Evolutionary conservation across 2,888 invertebrate species (phyloP).

Genomic region (Adela reaumurella): DNA sequence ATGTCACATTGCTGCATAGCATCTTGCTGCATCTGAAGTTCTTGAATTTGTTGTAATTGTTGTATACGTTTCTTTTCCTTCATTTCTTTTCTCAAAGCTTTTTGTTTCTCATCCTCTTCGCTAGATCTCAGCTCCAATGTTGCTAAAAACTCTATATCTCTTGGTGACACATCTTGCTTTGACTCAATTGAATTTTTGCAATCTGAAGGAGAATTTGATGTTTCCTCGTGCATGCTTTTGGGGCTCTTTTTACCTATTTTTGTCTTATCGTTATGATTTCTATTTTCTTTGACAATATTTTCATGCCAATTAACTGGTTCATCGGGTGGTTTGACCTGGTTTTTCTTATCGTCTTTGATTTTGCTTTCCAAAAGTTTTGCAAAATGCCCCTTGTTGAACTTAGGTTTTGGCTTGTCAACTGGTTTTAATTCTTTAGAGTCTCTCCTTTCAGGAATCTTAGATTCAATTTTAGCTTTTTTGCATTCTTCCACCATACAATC

Average conservation of each 20-base stretch:
- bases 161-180: slow-evolving; percentile 30
- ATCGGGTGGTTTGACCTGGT: slow-evolving; percentile 45
- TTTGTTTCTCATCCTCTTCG: slow-evolving; percentile 58
- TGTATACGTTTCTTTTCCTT: slow-evolving; percentile 55
- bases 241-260: slow-evolving; percentile 27
- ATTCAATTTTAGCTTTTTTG: slow-evolving; percentile 60
- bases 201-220: slow-evolving; percentile 11
- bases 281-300: slow-evolving; percentile 15
- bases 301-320: slow-evolving; percentile 37
- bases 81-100: slow-evolving; percentile 50
- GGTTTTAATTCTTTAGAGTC: slow-evolving; percentile 66
- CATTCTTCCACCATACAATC: slow-evolving; percentile 56
- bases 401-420: slow-evolving; percentile 43
- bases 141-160: slow-evolving; percentile 58
- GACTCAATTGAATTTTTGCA: slow-evolving; percentile 17
- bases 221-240: slow-evolving; percentile 25
- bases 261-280: slow-evolving; percentile 19
- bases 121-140: slow-evolving; percentile 55
- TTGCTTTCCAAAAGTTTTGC: slow-evolving; percentile 59
- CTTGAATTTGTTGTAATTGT: slow-evolving; percentile 46
- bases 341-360: slow-evolving; percentile 58
- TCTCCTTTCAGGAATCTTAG: slow-evolving; percentile 56
- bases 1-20: slow-evolving; percentile 37
- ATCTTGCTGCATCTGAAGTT: slow-evolving; percentile 48
- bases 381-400: slow-evolving; percentile 58